A percentile compares a stretch with the other conserved stretches of the same genome.
Evolutionary conservation across 2,797 vertebrate genomes (phyloP).

Genomic region (Enteromius thamalakanensis): DNA sequence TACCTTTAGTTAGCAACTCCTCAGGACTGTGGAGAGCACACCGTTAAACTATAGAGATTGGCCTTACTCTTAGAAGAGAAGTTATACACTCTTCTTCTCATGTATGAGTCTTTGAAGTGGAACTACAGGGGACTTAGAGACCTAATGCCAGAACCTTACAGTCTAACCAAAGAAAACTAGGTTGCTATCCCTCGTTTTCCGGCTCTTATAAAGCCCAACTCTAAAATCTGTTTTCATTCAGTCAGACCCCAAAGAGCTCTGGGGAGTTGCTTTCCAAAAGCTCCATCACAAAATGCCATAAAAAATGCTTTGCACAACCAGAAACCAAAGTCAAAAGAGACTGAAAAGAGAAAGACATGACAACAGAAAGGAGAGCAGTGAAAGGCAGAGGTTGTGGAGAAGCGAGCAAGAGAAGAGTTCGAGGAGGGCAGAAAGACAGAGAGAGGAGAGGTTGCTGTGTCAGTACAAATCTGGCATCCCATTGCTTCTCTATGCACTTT

Average conservation of each 20-base stretch:
- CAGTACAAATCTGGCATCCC: constrained; percentile 27
- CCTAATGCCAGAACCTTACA: constrained; percentile 23
- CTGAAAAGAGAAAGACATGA: constrained; percentile 13
- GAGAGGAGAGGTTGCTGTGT: constrained; percentile 21
- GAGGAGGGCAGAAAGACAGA: not conserved
- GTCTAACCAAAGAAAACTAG: constrained; percentile 20
- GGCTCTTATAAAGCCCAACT: not conserved
- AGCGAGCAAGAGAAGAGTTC: not conserved
- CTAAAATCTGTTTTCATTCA: constrained; percentile 33
- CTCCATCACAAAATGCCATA: constrained; percentile 30
- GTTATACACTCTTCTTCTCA: constrained; percentile 18
- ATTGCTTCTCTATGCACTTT: constrained; percentile 29
- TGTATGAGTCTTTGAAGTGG: constrained; percentile 23
- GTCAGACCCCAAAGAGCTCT: constrained; percentile 24
- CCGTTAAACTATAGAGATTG: not conserved
- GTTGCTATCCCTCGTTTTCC: constrained; percentile 22
- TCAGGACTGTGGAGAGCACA: not conserved
- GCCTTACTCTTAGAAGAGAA: not conserved
- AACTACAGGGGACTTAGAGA: constrained; percentile 16
- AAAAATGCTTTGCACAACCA: constrained; percentile 17
- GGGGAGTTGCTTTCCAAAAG: constrained; percentile 33
- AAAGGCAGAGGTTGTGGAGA: not conserved
- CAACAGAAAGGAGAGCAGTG: not conserved
- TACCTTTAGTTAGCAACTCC: no score
- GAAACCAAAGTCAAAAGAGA: constrained; percentile 21